phyloP scores from a whole-genome alignment of 2,113 vertebrate species.

The Xenopus borealis region DNA sequence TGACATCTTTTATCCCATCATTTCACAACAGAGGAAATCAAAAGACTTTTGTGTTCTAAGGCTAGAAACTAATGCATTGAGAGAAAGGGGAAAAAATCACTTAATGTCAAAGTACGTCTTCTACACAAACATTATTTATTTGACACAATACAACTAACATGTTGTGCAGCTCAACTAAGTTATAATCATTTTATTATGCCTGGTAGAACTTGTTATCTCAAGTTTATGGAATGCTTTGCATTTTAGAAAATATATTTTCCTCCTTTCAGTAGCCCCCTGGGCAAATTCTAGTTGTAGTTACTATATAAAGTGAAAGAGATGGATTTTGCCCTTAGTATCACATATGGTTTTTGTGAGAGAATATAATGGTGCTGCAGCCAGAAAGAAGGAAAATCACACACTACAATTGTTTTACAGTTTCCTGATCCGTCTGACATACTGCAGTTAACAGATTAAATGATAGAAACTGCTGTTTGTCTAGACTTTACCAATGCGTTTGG shows the following conservation, averaged over 20 bases:
- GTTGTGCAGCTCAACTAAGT: not conserved
- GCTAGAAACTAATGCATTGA: not conserved
- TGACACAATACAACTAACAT: too few species aligned
- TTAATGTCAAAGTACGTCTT: not conserved
- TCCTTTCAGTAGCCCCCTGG: conserved; percentile 15
- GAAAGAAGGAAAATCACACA: too few species aligned
- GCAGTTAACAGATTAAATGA: too few species aligned
- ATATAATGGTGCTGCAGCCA: not conserved
- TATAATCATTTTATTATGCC: conserved; percentile 30
- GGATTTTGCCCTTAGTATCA: not conserved
- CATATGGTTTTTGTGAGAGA: too few species aligned
- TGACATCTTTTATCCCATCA: not conserved
- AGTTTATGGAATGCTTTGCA: conserved; percentile 11
- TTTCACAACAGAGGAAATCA: conserved; percentile 1
- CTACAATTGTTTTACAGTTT: too few species aligned
- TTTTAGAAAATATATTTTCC: conserved; percentile 25
- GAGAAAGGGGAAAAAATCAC: too few species aligned
- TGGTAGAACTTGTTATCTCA: conserved; percentile 18
- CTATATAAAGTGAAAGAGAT: conserved; percentile 19
- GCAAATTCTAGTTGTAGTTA: conserved; percentile 16
- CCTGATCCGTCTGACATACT: too few species aligned
- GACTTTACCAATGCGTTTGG: too few species aligned
- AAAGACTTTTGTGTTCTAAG: not conserved
- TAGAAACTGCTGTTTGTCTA: too few species aligned
- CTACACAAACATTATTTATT: conserved; percentile 5